Evolutionary conservation across 30 jellyfish, hydroid and myxozoan species (phyloP).

Genomic region (Catostylus mosaicus): DNA sequence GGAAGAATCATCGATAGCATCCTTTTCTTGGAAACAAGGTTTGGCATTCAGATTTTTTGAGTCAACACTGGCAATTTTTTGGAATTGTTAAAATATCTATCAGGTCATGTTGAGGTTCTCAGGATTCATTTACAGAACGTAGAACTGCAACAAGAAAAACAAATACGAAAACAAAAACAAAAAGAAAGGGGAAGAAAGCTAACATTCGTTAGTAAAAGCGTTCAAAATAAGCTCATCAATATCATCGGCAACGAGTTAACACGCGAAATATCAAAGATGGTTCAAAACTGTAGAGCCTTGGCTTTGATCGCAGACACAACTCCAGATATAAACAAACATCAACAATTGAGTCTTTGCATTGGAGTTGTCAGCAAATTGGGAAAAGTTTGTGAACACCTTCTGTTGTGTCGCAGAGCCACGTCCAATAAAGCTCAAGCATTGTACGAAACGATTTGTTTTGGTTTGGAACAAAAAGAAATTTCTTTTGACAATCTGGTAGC

Average conservation of each 20-base stretch:
- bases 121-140: neutral
- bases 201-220: conserved; percentile 35
- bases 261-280: conserved; percentile 8
- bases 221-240: conserved; percentile 23
- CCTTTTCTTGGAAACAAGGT: conserved; percentile 22
- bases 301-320: conserved; percentile 50
- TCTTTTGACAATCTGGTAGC: conserved; percentile 49
- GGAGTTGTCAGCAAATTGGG: too few species aligned
- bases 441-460: conserved; percentile 2
- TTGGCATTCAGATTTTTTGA: conserved; percentile 2
- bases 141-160: neutral
- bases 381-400: too few species aligned
- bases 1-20: conserved; percentile 13
- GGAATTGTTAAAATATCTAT: too few species aligned
- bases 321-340: too few species aligned
- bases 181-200: conserved; percentile 50
- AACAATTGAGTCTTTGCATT: too few species aligned
- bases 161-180: too few species aligned
- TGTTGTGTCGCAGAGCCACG: too few species aligned
- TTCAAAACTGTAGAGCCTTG: conserved; percentile 6
- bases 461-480: neutral
- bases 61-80: neutral
- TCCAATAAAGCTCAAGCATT: conserved; percentile 28
- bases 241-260: too few species aligned
- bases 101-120: too few species aligned